These are phyloP conservation scores for Psilopogon haemacephalus DNA, from an alignment of 2,113 vertebrate species.

Conservation along the genomic window DNA sequence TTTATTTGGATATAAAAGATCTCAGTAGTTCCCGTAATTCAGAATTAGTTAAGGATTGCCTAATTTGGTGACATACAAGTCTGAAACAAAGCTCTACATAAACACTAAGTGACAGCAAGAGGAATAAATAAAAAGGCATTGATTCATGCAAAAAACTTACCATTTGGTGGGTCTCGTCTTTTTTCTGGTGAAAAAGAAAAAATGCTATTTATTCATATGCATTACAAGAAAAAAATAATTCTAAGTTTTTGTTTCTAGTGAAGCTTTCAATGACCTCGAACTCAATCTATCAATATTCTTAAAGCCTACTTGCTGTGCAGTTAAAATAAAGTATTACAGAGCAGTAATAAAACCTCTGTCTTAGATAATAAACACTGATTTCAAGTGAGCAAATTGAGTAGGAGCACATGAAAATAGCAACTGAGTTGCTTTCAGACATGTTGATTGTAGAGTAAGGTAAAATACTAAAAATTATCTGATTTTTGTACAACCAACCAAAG, in stretches of 20 bases:
- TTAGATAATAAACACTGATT: not conserved
- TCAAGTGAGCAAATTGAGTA: not conserved
- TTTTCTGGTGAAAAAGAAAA: conserved; percentile 65
- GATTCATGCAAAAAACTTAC: conserved; percentile 48
- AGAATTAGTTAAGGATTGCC: not conserved
- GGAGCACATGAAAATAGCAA: not conserved
- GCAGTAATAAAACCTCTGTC: not conserved
- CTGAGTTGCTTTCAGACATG: not conserved
- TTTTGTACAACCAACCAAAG: not conserved
- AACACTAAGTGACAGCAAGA: not conserved
- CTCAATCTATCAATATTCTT: not conserved
- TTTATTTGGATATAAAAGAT: not conserved
- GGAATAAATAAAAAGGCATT: not conserved
- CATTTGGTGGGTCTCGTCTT: conserved; percentile 73
- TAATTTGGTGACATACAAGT: not conserved
- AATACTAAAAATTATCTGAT: not conserved
- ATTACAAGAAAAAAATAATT: not conserved
- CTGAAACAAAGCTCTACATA: not conserved
- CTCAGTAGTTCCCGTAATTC: not conserved
- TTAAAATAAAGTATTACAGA: not conserved
- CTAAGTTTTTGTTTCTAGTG: not conserved
- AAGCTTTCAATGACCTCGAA: not conserved
- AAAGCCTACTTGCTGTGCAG: not conserved
- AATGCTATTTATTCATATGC: not conserved
- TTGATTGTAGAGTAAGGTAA: not conserved